These are phyloP conservation scores for Andrena flavipes DNA, from an alignment of 2,888 invertebrate genomes.

Conservation along the genomic window DNA sequence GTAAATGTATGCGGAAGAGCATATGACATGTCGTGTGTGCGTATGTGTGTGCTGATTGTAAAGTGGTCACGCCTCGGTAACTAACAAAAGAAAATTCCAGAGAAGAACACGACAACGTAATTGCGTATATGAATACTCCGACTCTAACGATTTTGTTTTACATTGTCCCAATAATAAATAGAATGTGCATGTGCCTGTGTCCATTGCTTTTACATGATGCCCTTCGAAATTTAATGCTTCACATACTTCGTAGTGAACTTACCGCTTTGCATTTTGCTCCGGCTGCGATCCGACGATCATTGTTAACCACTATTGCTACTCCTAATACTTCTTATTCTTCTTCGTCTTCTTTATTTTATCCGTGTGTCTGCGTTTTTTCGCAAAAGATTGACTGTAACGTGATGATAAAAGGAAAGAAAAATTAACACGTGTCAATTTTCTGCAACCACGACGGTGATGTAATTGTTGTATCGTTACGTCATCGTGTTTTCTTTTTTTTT, in stretches of 20 bases:
- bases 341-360: constrained; percentile 21
- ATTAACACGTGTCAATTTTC: constrained; percentile 82
- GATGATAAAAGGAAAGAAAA: constrained; percentile 28
- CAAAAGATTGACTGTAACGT: constrained; percentile 14
- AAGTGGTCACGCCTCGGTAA: constrained; percentile 68
- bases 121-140: constrained; percentile 72
- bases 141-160: constrained; percentile 81
- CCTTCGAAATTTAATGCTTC: constrained; percentile 69
- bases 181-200: constrained; percentile 85
- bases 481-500: constrained; percentile 37
- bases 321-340: constrained; percentile 18
- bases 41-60: constrained; percentile 66
- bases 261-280: constrained; percentile 82
- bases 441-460: constrained; percentile 76
- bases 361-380: constrained; percentile 35
- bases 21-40: constrained; percentile 49
- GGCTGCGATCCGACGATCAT: constrained; percentile 66
- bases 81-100: constrained; percentile 54
- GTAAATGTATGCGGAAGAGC: constrained; percentile 46
- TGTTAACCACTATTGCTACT: constrained; percentile 27
- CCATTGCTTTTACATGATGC: constrained; percentile 80
- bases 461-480: constrained; percentile 62
- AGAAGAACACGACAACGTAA: constrained; percentile 70
- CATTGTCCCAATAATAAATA: constrained; percentile 84
- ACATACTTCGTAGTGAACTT: constrained; percentile 61